phyloP scores from a whole-genome alignment of 2,888 invertebrate species.

The Bellardia bayeri region DNA sequence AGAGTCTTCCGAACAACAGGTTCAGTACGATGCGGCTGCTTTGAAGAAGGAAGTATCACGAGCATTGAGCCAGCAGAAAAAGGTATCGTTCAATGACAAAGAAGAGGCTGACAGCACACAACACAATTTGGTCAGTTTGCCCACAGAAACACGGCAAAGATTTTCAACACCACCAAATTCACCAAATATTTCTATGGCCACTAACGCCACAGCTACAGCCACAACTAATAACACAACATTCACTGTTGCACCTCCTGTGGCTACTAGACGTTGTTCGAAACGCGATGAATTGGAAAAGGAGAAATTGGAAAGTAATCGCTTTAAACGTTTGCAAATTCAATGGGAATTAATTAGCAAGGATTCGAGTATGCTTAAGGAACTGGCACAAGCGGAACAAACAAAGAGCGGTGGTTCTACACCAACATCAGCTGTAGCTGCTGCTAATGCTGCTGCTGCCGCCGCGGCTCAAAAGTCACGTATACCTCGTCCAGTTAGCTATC shows the following conservation, averaged over 20 bases:
- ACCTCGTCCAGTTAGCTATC: slow-evolving; percentile 84
- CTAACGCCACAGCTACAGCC: slow-evolving; percentile 69
- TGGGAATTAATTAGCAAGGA: slow-evolving; percentile 84
- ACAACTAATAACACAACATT: slow-evolving; percentile 51
- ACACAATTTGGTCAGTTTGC: slow-evolving; percentile 62
- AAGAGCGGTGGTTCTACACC: slow-evolving; percentile 84
- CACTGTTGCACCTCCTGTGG: slow-evolving; percentile 69
- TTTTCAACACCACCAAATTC: slow-evolving; percentile 90
- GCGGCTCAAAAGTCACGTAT: slow-evolving; percentile 83
- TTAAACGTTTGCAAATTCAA: slow-evolving; percentile 84
- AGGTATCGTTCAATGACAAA: slow-evolving; percentile 83
- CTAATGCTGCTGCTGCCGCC: slow-evolving; percentile 75
- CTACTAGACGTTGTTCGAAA: slow-evolving; percentile 74
- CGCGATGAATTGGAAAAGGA: slow-evolving; percentile 81
- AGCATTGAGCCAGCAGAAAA: slow-evolving; percentile 84
- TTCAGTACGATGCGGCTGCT: slow-evolving; percentile 83
- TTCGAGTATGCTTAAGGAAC: slow-evolving; percentile 83
- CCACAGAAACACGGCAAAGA: slow-evolving; percentile 76
- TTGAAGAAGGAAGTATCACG: slow-evolving; percentile 84
- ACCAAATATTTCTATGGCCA: slow-evolving; percentile 88
- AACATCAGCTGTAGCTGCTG: slow-evolving; percentile 79
- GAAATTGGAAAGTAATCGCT: slow-evolving; percentile 84
- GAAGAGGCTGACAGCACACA: slow-evolving; percentile 61
- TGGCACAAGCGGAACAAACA: slow-evolving; percentile 82
- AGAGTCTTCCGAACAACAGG: slow-evolving; percentile 81